These are phyloP conservation scores for Alexandromys fortis DNA, from an alignment of 2,113 vertebrate species.

Conservation along the genomic window DNA sequence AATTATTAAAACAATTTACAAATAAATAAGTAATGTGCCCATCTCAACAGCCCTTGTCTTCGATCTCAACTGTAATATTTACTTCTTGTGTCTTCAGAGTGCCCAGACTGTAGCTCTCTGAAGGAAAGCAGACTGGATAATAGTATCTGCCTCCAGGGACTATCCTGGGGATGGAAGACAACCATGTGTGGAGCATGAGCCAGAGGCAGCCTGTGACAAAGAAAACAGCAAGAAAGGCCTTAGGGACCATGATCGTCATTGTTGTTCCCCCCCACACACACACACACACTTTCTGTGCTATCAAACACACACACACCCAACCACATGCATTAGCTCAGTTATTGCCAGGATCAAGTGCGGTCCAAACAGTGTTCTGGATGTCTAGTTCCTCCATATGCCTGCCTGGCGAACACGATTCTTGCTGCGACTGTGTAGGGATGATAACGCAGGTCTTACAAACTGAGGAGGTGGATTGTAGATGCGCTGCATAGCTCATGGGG, in stretches of 20 bases:
- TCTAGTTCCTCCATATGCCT: background rate
- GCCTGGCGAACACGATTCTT: background rate
- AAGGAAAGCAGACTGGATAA: background rate
- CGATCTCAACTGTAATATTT: background rate
- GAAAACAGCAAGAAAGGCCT: background rate
- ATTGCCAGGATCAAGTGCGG: background rate
- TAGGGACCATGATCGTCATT: rapidly evolving
- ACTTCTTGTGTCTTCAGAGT: background rate
- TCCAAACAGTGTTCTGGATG: background rate
- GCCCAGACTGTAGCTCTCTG: background rate
- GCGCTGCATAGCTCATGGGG: rapidly evolving
- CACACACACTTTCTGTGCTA: background rate
- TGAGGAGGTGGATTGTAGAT: background rate
- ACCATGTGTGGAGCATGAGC: rapidly evolving
- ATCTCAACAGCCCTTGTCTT: background rate
- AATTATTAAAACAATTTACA: background rate
- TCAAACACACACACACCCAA: background rate
- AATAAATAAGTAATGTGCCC: background rate
- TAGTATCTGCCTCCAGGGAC: background rate
- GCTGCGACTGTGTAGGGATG: background rate
- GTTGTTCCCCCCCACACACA: rapidly evolving
- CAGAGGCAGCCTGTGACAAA: rapidly evolving
- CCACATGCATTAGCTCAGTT: background rate
- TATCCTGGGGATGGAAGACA: background rate
- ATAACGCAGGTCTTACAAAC: background rate